Evolutionary conservation across 2,888 invertebrate genomes (phyloP), one percentile per base, ranked within the genome.

Genomic region (Podotricha telesiphe): DNA sequence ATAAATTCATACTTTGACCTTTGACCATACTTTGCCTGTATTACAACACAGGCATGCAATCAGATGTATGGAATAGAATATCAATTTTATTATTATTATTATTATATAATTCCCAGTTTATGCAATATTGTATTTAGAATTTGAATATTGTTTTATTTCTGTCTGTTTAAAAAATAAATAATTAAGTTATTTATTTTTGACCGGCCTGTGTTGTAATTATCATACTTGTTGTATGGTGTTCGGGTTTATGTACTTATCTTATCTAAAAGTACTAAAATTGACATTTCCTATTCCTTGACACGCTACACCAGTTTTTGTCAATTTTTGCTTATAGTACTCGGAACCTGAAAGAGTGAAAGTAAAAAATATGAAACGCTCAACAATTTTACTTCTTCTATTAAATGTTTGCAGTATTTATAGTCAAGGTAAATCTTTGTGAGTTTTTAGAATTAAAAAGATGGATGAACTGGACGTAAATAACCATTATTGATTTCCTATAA

Each of bases 181-280:
- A 8, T 2, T 42, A 13, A 28, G n/a, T 3, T 53, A 2, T 28
- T 15, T 51, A 6, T 51, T 53, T 53, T 7, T n/a, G 13, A 55
- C 6, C 55, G 7, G 0, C 7, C 34, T 55, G 55, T 55, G 17
- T 10, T 5, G 17, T 55, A 17, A 37, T 55, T 37, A 55, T 11
- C 55, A 17, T 55, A 55, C 17, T 34, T 55, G 17, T 55, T 17
- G 37, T 17, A 17, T 55, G 10, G 55, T 34, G 4, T 55, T 11
- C 34, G 55, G 55, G 37, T 19, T 10, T 37, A 17, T 17, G 17
- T 55, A 55, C 34, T 37, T 55, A 55, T 55, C 55, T 55, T 37
- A 55, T 55, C 55, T 11, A 55, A 55, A 5, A 34, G 13, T 19
- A 55, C 34, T 55, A 55, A 19, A 55, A 17, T 11, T 17, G n/a